Evolutionary conservation across 1,140 invertebrate species (phyloP).

Genomic region (Melitaea cinxia): DNA sequence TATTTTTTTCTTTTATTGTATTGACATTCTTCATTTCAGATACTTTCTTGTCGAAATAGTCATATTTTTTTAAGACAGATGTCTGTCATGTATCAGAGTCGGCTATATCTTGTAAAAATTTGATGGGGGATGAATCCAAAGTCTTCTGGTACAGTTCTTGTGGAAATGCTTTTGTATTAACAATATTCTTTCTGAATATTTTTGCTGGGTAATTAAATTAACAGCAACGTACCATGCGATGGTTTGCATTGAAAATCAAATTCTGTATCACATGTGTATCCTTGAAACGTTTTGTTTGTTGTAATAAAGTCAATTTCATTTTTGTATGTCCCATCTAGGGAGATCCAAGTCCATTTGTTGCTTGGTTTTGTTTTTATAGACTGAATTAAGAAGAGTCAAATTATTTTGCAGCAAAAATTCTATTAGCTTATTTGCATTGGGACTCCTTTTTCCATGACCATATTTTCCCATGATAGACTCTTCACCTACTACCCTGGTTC

Average conservation of each 20-base stretch:
- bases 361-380: conserved; percentile 42
- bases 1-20: too few species aligned
- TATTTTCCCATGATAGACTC: conserved; percentile 43
- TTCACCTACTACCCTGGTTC: conserved; percentile 31
- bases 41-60: too few species aligned
- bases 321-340: conserved; percentile 43
- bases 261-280: conserved; percentile 44
- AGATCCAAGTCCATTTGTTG: conserved; percentile 52
- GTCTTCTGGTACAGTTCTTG: too few species aligned
- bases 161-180: too few species aligned
- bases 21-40: too few species aligned
- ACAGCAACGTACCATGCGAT: conserved; percentile 48
- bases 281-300: conserved; percentile 43
- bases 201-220: conserved; percentile 28
- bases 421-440: conserved; percentile 46
- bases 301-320: conserved; percentile 55
- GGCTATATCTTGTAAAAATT: too few species aligned
- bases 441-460: conserved; percentile 45
- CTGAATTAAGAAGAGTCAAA: conserved; percentile 45
- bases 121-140: too few species aligned
- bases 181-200: conserved; percentile 39
- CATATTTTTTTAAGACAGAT: too few species aligned
- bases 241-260: conserved; percentile 52
- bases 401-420: conserved; percentile 43
- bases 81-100: too few species aligned